Conservation (phyloP, 2,797 vertebrate genomes). For the Gallinago stenura region DNA sequence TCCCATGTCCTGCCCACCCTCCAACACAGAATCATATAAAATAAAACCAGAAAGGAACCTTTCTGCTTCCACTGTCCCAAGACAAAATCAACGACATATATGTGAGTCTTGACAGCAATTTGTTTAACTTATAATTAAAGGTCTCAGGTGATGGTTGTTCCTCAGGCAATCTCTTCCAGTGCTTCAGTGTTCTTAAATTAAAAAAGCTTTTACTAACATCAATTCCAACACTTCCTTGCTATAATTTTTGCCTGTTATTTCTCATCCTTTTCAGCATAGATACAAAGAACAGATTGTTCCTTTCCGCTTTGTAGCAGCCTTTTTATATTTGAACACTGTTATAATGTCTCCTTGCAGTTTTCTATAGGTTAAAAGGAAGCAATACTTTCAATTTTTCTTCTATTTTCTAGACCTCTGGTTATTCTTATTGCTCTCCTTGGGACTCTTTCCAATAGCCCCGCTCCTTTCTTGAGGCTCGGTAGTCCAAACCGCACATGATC, state of each 20-base stretch:
- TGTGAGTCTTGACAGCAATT: background rate
- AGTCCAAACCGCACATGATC: background rate
- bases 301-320: background rate
- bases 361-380: background rate
- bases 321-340: background rate
- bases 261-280: background rate
- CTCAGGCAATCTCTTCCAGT: background rate
- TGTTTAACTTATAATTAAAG: conserved; percentile 10
- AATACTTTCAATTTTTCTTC: background rate
- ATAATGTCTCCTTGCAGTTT: background rate
- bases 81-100: background rate
- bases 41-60: background rate
- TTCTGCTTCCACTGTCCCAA: background rate
- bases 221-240: background rate
- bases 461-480: background rate
- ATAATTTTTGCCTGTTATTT: conserved; percentile 8
- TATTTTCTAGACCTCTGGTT: background rate
- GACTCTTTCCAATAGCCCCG: background rate
- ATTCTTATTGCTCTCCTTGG: background rate
- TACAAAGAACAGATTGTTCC: background rate
- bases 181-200: background rate
- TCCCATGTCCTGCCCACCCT: background rate
- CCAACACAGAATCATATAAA: background rate
- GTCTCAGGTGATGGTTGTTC: background rate
- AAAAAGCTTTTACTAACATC: background rate